Percentiles rank a stretch among this genome's conserved stretches.
Evolutionary conservation across 2,888 invertebrate genomes (phyloP).

Genomic region (Baronia brevicornis): DNA sequence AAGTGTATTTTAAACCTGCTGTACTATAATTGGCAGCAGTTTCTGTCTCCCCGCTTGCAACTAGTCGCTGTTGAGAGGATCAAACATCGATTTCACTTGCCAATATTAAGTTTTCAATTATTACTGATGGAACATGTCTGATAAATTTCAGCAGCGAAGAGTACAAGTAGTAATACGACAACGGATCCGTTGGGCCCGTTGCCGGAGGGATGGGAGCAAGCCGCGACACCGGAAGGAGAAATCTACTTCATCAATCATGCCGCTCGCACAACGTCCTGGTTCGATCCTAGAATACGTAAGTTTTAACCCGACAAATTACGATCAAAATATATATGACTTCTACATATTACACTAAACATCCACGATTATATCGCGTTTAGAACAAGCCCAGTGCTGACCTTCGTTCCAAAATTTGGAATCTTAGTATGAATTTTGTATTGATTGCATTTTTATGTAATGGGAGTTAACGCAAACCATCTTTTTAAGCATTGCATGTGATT

Average conservation of each 20-base stretch:
- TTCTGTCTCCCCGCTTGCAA: conserved; percentile 42
- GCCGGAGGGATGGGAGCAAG: conserved; percentile 93
- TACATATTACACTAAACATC: neutral
- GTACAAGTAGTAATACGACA: conserved; percentile 69
- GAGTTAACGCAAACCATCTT: too few species aligned
- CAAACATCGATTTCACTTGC: conserved; percentile 33
- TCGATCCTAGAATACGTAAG: conserved; percentile 98
- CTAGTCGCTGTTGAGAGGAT: conserved; percentile 69
- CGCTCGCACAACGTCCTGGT: conserved; percentile 97
- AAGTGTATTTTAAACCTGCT: conserved; percentile 7
- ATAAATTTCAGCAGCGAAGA: conserved; percentile 73
- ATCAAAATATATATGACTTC: neutral
- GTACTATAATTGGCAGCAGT: neutral
- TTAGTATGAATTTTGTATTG: too few species aligned
- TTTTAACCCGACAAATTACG: conserved; percentile 32
- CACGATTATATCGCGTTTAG: too few species aligned
- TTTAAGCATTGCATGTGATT: conserved; percentile 20
- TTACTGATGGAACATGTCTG: conserved; percentile 35
- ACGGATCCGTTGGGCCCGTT: conserved; percentile 82
- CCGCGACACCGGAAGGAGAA: conserved; percentile 89
- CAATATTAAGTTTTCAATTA: conserved; percentile 19
- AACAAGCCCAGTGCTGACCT: too few species aligned
- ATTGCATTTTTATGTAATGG: neutral
- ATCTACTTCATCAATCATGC: conserved; percentile 94
- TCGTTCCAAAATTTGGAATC: too few species aligned